Conservation (phyloP, 2,113 vertebrate genomes). For the Dascyllus trimaculatus region DNA sequence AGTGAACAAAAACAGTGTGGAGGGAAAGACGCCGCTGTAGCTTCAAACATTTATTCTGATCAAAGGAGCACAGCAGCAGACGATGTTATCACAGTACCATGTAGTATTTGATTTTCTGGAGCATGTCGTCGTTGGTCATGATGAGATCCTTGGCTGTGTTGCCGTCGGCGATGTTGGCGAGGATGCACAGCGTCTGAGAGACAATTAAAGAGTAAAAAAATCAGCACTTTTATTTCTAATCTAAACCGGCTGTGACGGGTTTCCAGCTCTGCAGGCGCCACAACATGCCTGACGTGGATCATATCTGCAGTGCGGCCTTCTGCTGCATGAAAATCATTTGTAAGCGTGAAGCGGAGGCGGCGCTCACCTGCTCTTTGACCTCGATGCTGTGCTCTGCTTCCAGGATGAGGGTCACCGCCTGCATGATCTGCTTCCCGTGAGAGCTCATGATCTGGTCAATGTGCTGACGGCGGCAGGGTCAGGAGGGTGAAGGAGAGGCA, state of each 20-base stretch:
- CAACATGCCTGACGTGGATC: neutral
- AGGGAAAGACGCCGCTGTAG: too few relatives aligned
- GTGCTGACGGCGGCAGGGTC: constrained; percentile 86
- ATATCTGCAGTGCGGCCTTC: neutral
- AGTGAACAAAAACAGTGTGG: neutral
- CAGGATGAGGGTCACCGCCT: constrained; percentile 98
- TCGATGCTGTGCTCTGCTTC: constrained; percentile 97
- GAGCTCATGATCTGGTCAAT: constrained; percentile 99
- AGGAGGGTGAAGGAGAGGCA: constrained; percentile 9
- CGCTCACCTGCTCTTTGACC: constrained; percentile 96
- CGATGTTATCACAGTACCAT: constrained; percentile 85
- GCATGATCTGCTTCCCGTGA: constrained; percentile 99
- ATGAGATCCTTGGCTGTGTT: constrained; percentile 97
- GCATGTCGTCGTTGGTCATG: constrained; percentile 98
- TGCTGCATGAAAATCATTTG: neutral
- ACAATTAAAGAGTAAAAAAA: neutral
- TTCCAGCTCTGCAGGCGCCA: neutral
- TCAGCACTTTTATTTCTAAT: too few relatives aligned
- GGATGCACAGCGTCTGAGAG: constrained; percentile 94
- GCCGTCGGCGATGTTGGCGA: constrained; percentile 97
- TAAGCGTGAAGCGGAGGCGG: neutral
- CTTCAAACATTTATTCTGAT: neutral
- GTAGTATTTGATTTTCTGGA: constrained; percentile 99
- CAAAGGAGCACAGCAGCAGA: neutral
- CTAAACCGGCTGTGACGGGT: too few relatives aligned